These are phyloP conservation scores for Pollenia labialis DNA, from an alignment of 2,888 invertebrate genomes.

Conservation along the genomic window DNA sequence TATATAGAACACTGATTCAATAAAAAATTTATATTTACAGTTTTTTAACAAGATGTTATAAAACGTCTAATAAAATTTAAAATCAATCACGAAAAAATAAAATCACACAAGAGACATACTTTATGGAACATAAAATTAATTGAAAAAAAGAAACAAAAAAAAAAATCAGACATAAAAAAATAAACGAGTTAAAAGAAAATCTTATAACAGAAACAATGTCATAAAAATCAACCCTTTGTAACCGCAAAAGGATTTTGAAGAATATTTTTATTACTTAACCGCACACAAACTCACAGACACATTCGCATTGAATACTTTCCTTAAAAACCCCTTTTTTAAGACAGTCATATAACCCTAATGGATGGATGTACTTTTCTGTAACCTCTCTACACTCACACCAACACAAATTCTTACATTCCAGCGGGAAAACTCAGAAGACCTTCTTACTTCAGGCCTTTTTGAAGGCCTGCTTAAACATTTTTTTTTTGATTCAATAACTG, in stretches of 20 bases:
- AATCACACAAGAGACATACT: not conserved
- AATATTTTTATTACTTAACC: slow-evolving; percentile 69
- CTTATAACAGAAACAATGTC: slow-evolving; percentile 45
- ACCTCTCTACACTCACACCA: not conserved
- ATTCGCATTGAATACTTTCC: not conserved
- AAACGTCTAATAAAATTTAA: slow-evolving; percentile 52
- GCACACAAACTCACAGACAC: not conserved
- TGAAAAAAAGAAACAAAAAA: slow-evolving; percentile 53
- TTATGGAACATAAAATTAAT: slow-evolving; percentile 65
- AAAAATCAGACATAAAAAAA: slow-evolving; percentile 27
- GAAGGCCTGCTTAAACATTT: too few species aligned
- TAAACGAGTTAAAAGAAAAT: slow-evolving; percentile 14
- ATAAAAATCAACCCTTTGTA: slow-evolving; percentile 63
- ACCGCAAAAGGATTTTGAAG: slow-evolving; percentile 60
- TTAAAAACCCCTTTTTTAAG: slow-evolving; percentile 44
- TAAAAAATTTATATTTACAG: slow-evolving; percentile 3
- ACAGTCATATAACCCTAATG: slow-evolving; percentile 40
- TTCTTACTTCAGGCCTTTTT: too few species aligned
- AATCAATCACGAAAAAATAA: slow-evolving; percentile 58
- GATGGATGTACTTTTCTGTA: slow-evolving; percentile 10
- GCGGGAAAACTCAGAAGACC: too few species aligned
- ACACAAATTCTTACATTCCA: too few species aligned
- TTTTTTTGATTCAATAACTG: too few species aligned
- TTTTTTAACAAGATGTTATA: slow-evolving; percentile 39
- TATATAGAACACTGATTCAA: not conserved